A percentile compares a stretch with the other conserved stretches of the same genome.
Evolutionary conservation across 2,888 invertebrate genomes (phyloP).

Genomic region (Drosophila birchii): DNA sequence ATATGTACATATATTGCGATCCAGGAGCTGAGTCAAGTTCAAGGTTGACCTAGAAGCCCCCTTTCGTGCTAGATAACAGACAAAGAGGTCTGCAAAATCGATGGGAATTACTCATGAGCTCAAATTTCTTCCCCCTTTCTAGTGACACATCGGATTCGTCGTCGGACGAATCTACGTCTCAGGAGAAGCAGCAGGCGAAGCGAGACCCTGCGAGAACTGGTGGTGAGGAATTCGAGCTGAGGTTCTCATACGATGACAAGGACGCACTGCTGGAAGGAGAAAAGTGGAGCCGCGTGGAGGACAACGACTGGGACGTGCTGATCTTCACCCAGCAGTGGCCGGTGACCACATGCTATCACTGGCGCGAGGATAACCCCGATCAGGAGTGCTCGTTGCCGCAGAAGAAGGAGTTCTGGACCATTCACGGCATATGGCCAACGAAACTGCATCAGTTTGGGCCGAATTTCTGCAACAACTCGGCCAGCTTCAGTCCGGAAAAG

Average conservation of each 20-base stretch:
- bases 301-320: conserved; percentile 89
- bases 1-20: not conserved
- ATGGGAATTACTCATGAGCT: conserved; percentile 31
- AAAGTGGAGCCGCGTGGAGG: conserved; percentile 18
- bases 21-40: conserved; percentile 55
- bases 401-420: conserved; percentile 88
- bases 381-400: conserved; percentile 88
- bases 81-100: conserved; percentile 18
- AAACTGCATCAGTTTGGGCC: conserved; percentile 89
- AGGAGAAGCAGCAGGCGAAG: conserved; percentile 46
- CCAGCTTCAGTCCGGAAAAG: conserved; percentile 88
- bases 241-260: conserved; percentile 6
- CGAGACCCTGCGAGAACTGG: not conserved
- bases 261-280: conserved; percentile 2
- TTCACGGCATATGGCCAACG: conserved; percentile 94
- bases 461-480: conserved; percentile 89
- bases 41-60: conserved; percentile 58
- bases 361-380: conserved; percentile 87
- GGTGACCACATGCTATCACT: conserved; percentile 89
- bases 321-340: conserved; percentile 94
- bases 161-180: conserved; percentile 62
- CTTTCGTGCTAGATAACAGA: not conserved
- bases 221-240: conserved; percentile 8
- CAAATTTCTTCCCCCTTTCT: not conserved
- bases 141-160: conserved; percentile 59